Base-by-base conservation (phyloP, 1,140 invertebrate species). In the Brachionus asplanchnoidis region DNA sequence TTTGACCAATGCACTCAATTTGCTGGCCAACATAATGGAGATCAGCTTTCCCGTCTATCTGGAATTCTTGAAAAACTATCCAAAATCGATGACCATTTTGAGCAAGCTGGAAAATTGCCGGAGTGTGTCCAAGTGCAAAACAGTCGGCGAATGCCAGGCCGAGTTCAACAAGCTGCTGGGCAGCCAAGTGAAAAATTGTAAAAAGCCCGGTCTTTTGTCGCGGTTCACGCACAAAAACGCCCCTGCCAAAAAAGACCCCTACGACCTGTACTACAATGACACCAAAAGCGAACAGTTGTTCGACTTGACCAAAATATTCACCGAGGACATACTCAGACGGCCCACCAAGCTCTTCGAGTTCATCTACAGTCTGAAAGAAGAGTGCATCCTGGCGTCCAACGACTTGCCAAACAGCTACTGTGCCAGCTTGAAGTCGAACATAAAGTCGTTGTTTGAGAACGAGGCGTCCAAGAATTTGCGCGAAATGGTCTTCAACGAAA, bases 51-150 rank as follows among this genome's bases (percentile, higher is more conserved):
- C 79, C 0, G 79, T 82, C 14, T 82, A 82, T 40, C 44, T 82
- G 20, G 79, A 82, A 32, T 82, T 82, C 65, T 28, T 82, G 20
- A 82, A 82, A 82, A 82, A 82, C 44, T 82, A 82, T 68, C 65
- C 79, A 7, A 82, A 82, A 65, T 82, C 79, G 6, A 82, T 82
- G 53, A 82, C 79, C 14, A 65, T 82, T 65, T 68, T 82, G 32
- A 82, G 60, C 42, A 82, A 82, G 42, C 28, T 82, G 9, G 79
- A 82, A 28, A 36, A 65, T 28, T 23, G 23, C 0, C 26, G 9
- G 9, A 11, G n/a, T 77, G 28, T 50, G 23, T 53, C 42, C 9
- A 77, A 28, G 20, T 20, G 20, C 5, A 77, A 50, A 77, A 77
- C 40, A 0, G n/a, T 82, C 9, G 66, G 9, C 14, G 65, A 60